phyloP scores from a whole-genome alignment of 2,113 vertebrate genomes.

The Oryzias celebensis region DNA sequence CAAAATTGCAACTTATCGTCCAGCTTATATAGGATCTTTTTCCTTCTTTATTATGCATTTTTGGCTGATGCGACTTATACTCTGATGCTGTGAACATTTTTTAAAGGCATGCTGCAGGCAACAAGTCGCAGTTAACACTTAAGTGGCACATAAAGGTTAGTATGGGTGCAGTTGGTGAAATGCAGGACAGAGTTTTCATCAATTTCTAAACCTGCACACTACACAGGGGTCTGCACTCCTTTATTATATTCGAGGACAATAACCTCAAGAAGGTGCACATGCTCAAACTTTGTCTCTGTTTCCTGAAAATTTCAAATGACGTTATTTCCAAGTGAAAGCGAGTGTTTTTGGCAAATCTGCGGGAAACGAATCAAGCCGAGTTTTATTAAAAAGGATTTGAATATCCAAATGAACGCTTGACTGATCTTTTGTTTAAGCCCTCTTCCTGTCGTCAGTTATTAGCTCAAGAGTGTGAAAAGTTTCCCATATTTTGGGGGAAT shows the following conservation, averaged over 20 bases:
- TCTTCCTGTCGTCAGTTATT: constrained; percentile 77
- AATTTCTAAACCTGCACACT: too few species aligned
- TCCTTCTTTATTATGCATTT: too few species aligned
- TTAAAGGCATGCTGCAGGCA: too few species aligned
- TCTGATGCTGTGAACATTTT: too few species aligned
- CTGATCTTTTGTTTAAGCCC: constrained; percentile 83
- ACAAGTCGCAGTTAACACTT: too few species aligned
- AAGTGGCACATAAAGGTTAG: too few species aligned
- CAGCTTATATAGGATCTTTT: too few species aligned
- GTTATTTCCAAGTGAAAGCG: constrained; percentile 61
- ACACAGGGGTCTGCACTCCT: too few species aligned
- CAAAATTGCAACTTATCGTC: too few species aligned
- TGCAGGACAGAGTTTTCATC: too few species aligned
- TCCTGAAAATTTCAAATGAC: constrained; percentile 67
- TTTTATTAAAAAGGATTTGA: constrained; percentile 81
- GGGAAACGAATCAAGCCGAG: constrained; percentile 73
- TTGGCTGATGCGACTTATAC: too few species aligned
- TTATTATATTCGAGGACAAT: constrained; percentile 22
- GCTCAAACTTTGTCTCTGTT: constrained; percentile 34
- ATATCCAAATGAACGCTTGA: constrained; percentile 83
- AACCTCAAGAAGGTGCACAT: constrained; percentile 48
- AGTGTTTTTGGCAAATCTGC: constrained; percentile 70
- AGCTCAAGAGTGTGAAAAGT: constrained; percentile 79
- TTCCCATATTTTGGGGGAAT: constrained; percentile 74
- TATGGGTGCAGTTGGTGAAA: too few species aligned